A percentile compares a stretch with the other conserved stretches of the same genome.
Evolutionary conservation across 2,113 vertebrate genomes (phyloP).

Genomic region (Promerops cafer): DNA sequence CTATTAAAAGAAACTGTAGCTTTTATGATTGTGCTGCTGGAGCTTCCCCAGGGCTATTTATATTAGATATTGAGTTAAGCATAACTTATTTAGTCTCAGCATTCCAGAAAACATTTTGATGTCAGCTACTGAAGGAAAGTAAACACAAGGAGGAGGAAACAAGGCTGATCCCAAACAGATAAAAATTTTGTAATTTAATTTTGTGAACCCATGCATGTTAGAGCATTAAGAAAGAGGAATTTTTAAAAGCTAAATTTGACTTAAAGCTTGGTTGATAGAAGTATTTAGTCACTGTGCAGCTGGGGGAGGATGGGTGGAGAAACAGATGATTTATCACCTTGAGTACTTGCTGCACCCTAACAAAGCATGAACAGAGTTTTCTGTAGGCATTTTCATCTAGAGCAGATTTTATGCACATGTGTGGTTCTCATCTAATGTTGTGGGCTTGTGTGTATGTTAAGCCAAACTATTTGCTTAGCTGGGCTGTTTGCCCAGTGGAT

Average conservation of each 20-base stretch:
- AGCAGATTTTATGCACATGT: slow-evolving; percentile 27
- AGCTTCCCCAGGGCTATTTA: slow-evolving; percentile 78
- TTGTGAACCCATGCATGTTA: slow-evolving; percentile 69
- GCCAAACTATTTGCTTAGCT: slow-evolving; percentile 44
- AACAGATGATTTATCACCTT: slow-evolving; percentile 30
- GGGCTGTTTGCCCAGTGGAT: slow-evolving; percentile 31
- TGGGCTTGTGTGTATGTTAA: background rate
- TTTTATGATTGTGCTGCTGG: slow-evolving; percentile 81
- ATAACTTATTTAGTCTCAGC: slow-evolving; percentile 84
- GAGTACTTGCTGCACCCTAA: background rate
- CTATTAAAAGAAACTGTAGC: slow-evolving; percentile 82
- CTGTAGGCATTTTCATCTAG: background rate
- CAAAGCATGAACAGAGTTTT: slow-evolving; percentile 37
- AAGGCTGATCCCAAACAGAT: slow-evolving; percentile 76
- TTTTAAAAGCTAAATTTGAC: slow-evolving; percentile 70
- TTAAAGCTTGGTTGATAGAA: background rate
- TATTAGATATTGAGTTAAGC: slow-evolving; percentile 90
- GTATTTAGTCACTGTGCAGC: slow-evolving; percentile 48
- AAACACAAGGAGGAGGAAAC: slow-evolving; percentile 82
- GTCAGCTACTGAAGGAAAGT: slow-evolving; percentile 82
- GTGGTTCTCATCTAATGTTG: slow-evolving; percentile 19
- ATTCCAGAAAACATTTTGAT: slow-evolving; percentile 87
- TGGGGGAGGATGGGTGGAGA: background rate
- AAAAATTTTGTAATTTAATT: slow-evolving; percentile 86
- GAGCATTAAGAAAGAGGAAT: slow-evolving; percentile 70